A percentile compares a stretch with the other conserved stretches of the same genome.
These are phyloP conservation scores for Macrotus californicus DNA, from an alignment of 2,113 vertebrate genomes.

Conservation along the genomic window DNA sequence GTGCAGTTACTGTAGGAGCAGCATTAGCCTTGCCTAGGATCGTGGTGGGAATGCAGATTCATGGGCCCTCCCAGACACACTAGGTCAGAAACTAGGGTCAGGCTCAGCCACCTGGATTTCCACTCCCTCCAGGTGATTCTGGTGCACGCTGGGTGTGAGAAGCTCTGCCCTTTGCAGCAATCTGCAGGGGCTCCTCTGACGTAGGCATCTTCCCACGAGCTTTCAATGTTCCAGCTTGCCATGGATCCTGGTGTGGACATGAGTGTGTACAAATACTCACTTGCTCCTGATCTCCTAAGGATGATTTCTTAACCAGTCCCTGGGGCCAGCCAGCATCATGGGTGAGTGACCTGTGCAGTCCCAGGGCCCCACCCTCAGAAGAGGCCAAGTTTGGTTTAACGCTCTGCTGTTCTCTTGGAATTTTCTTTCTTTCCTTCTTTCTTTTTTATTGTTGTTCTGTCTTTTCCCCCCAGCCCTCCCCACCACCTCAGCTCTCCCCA, in stretches of 20 bases:
- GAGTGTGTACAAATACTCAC: background rate
- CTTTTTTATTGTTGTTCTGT: too few species aligned
- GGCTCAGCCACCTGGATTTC: background rate
- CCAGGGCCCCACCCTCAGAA: background rate
- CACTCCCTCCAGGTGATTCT: too few species aligned
- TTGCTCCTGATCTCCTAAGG: background rate
- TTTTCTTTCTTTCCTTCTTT: background rate
- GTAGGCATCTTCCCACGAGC: background rate
- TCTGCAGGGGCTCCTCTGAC: too few species aligned
- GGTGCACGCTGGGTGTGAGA: too few species aligned
- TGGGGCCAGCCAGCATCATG: background rate
- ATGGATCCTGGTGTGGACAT: background rate
- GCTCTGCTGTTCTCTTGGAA: background rate
- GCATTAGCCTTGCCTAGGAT: background rate
- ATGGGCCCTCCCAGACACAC: accelerated
- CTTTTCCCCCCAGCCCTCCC: too few species aligned
- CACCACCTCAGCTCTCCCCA: too few species aligned
- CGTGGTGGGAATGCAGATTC: background rate
- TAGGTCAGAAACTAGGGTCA: background rate
- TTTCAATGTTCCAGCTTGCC: background rate
- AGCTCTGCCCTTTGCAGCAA: background rate
- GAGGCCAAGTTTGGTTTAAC: background rate
- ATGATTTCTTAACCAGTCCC: background rate
- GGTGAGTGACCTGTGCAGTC: background rate
- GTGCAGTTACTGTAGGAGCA: background rate